Percentiles rank a stretch among this genome's conserved stretches.
phyloP scores from a whole-genome alignment of 2,113 vertebrate species.

The Ursus arctos region DNA sequence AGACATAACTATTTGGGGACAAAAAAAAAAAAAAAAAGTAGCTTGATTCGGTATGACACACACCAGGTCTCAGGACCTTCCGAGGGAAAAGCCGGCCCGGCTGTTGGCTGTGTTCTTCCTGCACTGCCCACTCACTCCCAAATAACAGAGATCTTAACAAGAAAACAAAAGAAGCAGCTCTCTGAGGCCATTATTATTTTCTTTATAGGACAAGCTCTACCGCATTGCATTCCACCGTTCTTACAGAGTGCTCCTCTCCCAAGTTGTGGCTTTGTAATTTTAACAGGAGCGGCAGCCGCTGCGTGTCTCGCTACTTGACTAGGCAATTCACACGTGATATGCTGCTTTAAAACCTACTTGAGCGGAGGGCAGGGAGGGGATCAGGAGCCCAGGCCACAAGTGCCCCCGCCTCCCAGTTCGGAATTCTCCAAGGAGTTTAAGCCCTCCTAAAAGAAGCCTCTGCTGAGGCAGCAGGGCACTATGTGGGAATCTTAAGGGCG shows the following conservation, averaged over 20 bases:
- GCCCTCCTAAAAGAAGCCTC: not conserved
- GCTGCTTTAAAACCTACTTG: not conserved
- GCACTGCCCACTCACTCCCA: not conserved
- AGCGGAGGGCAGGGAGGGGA: not conserved
- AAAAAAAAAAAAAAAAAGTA: not conserved
- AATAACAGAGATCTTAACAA: not conserved
- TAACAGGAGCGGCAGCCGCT: not conserved
- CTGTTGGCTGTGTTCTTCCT: not conserved
- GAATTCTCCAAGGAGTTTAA: constrained; percentile 38
- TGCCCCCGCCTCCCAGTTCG: not conserved
- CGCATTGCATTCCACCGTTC: not conserved
- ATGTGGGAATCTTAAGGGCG: not conserved
- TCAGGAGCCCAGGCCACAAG: not conserved
- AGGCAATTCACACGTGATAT: not conserved
- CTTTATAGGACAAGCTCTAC: not conserved
- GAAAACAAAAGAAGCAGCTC: not conserved
- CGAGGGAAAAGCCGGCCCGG: not conserved
- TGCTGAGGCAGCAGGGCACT: not conserved
- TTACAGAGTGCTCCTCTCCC: not conserved
- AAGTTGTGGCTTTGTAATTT: not conserved
- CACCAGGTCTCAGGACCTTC: not conserved
- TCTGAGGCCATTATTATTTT: not conserved
- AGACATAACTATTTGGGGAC: not conserved
- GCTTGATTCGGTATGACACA: not conserved
- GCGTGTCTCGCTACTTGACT: not conserved